These are phyloP conservation scores for Mythimna lalbum DNA, from an alignment of 2,888 invertebrate genomes.

Conservation along the genomic window DNA sequence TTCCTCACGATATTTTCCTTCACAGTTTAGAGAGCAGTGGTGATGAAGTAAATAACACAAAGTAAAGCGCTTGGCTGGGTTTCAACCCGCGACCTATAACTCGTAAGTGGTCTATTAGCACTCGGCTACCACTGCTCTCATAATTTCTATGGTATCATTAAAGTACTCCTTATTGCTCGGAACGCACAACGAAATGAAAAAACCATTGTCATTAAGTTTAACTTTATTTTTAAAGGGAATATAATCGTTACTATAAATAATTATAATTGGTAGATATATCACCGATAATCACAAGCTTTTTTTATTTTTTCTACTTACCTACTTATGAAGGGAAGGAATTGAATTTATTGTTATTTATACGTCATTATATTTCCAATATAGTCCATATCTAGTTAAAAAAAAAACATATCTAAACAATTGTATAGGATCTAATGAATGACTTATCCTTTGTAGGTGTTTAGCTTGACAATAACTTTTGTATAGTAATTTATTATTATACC, in stretches of 20 bases:
- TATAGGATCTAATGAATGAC: conserved; percentile 19
- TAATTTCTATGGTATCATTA: conserved; percentile 13
- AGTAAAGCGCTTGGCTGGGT: no score
- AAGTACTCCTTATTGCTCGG: neutral
- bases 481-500: conserved; percentile 6
- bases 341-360: neutral
- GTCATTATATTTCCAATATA: neutral
- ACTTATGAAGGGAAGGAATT: conserved; percentile 3
- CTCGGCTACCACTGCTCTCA: neutral
- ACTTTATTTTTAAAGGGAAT: neutral
- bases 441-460: conserved; percentile 35
- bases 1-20: no score
- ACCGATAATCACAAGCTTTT: neutral
- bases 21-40: no score
- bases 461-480: conserved; percentile 40
- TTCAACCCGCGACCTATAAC: no score
- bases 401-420: conserved; percentile 17
- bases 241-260: neutral
- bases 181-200: conserved; percentile 41
- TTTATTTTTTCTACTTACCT: neutral
- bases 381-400: neutral
- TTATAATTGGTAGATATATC: neutral
- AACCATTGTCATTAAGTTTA: neutral
- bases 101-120: no score
- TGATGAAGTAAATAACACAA: no score